Evolutionary conservation across 2,797 vertebrate species (phyloP).

Genomic region (Coregonus sp.): DNA sequence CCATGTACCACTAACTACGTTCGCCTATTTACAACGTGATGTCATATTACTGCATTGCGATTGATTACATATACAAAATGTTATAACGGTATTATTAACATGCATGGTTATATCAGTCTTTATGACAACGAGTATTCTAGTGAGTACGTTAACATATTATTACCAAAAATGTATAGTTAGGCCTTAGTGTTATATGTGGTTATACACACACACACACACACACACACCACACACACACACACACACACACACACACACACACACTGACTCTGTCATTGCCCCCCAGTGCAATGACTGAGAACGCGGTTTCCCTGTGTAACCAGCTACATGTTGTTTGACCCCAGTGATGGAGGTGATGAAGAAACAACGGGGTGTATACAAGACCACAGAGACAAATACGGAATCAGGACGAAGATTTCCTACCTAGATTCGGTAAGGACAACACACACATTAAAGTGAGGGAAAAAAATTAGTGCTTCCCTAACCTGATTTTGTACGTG

Average conservation of each 20-base stretch:
- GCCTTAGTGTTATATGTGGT: not conserved
- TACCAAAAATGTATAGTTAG: not conserved
- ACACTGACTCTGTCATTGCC: slow-evolving; percentile 13
- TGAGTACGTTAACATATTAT: not conserved
- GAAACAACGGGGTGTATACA: slow-evolving; percentile 95
- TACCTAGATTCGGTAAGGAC: slow-evolving; percentile 88
- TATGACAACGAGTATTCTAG: not conserved
- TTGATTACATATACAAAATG: not conserved
- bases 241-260: not conserved
- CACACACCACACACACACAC: not conserved
- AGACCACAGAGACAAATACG: slow-evolving; percentile 90
- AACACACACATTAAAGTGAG: slow-evolving; percentile 29
- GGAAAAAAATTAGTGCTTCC: too few relatives aligned
- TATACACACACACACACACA: not conserved
- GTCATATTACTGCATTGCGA: not conserved
- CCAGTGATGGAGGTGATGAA: slow-evolving; percentile 92
- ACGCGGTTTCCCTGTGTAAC: slow-evolving; percentile 90
- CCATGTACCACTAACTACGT: slow-evolving; percentile 99
- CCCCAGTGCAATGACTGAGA: slow-evolving; percentile 91
- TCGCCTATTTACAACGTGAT: slow-evolving; percentile 96
- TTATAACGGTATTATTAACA: not conserved
- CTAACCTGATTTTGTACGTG: too few relatives aligned
- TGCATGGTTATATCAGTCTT: not conserved
- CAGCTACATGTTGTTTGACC: slow-evolving; percentile 95
- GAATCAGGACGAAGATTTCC: slow-evolving; percentile 89